These are phyloP conservation scores for Esperia sulphurella DNA, from an alignment of 2,888 invertebrate genomes.

Conservation along the genomic window DNA sequence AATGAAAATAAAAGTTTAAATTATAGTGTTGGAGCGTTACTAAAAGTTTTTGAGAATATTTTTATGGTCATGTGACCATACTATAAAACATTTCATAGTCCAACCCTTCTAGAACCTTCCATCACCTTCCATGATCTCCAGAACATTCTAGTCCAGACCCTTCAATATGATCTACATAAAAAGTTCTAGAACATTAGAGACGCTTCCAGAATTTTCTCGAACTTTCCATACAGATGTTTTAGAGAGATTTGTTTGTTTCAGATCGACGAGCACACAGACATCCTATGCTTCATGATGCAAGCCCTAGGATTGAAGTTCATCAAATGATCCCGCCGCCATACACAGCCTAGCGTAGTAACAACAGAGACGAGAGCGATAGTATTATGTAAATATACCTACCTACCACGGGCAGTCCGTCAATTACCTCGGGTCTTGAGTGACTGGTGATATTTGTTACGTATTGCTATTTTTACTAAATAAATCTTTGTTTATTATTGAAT, in stretches of 20 bases:
- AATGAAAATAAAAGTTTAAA: too few relatives aligned
- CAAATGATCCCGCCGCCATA: constrained; percentile 40
- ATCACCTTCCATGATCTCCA: too few relatives aligned
- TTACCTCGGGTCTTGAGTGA: constrained; percentile 63
- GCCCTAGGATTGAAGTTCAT: constrained; percentile 83
- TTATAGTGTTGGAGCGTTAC: too few relatives aligned
- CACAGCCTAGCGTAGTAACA: constrained; percentile 10
- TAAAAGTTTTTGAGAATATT: too few relatives aligned
- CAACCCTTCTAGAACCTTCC: too few relatives aligned
- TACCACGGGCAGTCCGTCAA: constrained; percentile 53
- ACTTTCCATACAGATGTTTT: too few relatives aligned
- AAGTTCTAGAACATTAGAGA: too few relatives aligned
- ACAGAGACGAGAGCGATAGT: constrained; percentile 43
- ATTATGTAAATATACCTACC: constrained; percentile 72
- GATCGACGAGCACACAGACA: constrained; percentile 96
- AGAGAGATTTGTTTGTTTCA: constrained; percentile 55
- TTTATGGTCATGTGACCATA: too few relatives aligned
- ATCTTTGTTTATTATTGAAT: constrained; percentile 65
- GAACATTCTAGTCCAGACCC: too few relatives aligned
- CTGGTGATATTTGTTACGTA: constrained; percentile 74
- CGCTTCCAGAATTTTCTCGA: too few relatives aligned
- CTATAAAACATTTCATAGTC: too few relatives aligned
- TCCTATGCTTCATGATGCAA: constrained; percentile 89
- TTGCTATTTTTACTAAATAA: constrained; percentile 62
- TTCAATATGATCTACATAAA: too few relatives aligned